These are phyloP conservation scores for Ophraella communa DNA, from an alignment of 2,888 invertebrate genomes.

Conservation along the genomic window DNA sequence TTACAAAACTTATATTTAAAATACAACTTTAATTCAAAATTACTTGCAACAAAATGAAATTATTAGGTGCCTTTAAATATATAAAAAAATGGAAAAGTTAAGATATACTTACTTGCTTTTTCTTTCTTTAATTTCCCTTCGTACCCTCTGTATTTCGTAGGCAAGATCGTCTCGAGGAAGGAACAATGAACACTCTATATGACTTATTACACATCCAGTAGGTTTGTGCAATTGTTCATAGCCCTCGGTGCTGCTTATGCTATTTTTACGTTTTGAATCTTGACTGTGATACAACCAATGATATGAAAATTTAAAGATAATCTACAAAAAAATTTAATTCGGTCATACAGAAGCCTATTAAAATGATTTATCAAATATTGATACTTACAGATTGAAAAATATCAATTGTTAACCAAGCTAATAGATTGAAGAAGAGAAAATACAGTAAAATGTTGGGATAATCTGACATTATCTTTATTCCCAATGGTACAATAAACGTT, in stretches of 20 bases:
- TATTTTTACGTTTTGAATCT: conserved; percentile 24
- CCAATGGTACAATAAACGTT: conserved; percentile 38
- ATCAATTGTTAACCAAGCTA: conserved; percentile 38
- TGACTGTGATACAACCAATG: conserved; percentile 42
- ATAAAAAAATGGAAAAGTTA: too few relatives aligned
- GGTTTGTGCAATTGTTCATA: conserved; percentile 20
- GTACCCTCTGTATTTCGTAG: conserved; percentile 38
- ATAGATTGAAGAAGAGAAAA: conserved; percentile 31
- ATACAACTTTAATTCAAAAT: too few relatives aligned
- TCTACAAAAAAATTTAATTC: conserved; percentile 33
- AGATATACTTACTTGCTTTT: conserved; percentile 39
- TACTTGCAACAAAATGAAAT: too few relatives aligned
- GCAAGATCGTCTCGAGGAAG: conserved; percentile 40
- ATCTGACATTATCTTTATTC: conserved; percentile 32
- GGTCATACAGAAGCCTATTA: background rate
- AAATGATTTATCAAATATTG: background rate
- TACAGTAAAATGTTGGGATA: conserved; percentile 32
- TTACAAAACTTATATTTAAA: too few relatives aligned
- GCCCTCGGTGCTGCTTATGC: conserved; percentile 17
- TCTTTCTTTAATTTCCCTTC: conserved; percentile 41
- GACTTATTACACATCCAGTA: conserved; percentile 28
- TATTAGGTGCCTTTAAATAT: too few relatives aligned
- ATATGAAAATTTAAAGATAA: conserved; percentile 36
- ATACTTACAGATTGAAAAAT: conserved; percentile 44
- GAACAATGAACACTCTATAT: conserved; percentile 44